Conservation (phyloP, 2,797 vertebrate genomes). For the Lacerta agilis region DNA sequence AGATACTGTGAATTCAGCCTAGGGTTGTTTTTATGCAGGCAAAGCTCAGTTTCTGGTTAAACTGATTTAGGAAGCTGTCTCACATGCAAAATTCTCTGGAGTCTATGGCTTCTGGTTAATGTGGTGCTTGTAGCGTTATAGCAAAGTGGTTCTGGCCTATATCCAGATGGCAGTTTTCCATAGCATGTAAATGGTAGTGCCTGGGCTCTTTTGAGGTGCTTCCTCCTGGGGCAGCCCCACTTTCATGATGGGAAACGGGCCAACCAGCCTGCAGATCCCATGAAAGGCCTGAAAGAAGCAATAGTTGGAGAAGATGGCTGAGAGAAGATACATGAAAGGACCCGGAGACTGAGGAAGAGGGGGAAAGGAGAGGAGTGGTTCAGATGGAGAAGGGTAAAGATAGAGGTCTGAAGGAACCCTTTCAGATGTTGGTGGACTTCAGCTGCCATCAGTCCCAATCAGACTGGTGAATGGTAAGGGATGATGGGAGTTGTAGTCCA, state of each 20-base stretch:
- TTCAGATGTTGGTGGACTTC: neutral
- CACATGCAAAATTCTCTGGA: neutral
- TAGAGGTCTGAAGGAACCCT: no score
- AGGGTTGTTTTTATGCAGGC: neutral
- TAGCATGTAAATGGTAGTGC: neutral
- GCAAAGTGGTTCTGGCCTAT: neutral
- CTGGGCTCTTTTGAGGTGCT: neutral
- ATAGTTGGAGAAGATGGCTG: neutral
- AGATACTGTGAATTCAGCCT: slow-evolving; percentile 2
- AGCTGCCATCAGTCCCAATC: neutral
- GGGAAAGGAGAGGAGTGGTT: neutral
- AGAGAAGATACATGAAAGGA: neutral
- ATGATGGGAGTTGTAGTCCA: no score
- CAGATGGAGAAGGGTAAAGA: no score
- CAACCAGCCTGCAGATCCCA: neutral
- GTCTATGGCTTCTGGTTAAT: neutral
- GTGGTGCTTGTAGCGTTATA: neutral
- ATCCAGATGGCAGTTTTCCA: neutral
- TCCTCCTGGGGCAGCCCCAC: neutral
- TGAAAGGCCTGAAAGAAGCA: neutral
- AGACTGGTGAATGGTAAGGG: neutral
- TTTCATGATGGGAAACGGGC: neutral
- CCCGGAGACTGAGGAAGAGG: no score
- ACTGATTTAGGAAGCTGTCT: neutral
- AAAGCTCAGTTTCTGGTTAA: neutral